Percentiles rank a stretch among this genome's conserved stretches.
Evolutionary conservation across 2,888 invertebrate genomes (phyloP).

Genomic region (Xanthorhoe spadicearia): DNA sequence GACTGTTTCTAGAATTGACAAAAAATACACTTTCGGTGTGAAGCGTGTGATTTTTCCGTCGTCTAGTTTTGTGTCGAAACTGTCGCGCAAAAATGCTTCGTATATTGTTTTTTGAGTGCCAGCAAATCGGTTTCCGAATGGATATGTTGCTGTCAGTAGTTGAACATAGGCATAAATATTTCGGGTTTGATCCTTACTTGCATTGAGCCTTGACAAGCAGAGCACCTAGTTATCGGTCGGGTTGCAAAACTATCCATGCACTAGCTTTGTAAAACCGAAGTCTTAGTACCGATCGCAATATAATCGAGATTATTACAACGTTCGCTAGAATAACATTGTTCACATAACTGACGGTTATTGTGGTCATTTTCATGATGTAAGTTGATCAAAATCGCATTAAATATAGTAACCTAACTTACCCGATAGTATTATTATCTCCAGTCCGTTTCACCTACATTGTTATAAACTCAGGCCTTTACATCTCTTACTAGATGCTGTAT

Average conservation of each 20-base stretch:
- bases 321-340: neutral
- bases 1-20: slow-evolving; percentile 33
- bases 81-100: slow-evolving; percentile 27
- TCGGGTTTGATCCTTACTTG: no score
- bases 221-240: no score
- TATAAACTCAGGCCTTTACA: no score
- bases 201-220: no score
- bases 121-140: slow-evolving; percentile 12
- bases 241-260: neutral
- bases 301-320: neutral
- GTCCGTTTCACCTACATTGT: neutral
- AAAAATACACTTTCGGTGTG: slow-evolving; percentile 35
- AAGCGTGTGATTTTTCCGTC: slow-evolving; percentile 33
- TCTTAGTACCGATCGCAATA: neutral
- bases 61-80: slow-evolving; percentile 32
- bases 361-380: neutral
- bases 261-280: neutral
- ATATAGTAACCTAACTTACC: neutral
- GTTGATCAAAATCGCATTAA: neutral
- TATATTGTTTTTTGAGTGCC: slow-evolving; percentile 31
- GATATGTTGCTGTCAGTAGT: neutral
- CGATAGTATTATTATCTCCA: neutral
- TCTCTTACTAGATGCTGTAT: no score
- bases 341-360: neutral
- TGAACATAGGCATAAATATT: neutral